Base-by-base conservation (phyloP, 2,888 invertebrate species). In the Cremastobaeus sp. region DNA sequence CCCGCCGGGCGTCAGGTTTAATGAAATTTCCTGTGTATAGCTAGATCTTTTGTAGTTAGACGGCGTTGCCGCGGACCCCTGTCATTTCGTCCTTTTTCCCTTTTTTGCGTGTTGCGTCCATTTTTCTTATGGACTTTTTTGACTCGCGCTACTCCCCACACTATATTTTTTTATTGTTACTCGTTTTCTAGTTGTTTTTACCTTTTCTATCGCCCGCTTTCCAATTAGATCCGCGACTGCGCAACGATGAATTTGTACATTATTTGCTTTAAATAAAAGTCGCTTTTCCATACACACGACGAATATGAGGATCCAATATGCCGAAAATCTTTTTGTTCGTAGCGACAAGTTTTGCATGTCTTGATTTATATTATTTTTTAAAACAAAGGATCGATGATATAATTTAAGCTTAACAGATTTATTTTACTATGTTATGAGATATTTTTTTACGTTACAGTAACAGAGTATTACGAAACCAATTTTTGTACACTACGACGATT, bases 11-110 rank as follows among this genome's bases (percentile, higher is more conserved):
- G 50, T 9, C 20, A 17, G 28, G 12, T 54, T 60, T 60, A 43
- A 71, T 66, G 66, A 75, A 75, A 68, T 75, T 71, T 37, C 55
- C 37, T 43, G 55, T 66, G 65, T 66, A 69, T 66, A 74, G 65
- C 32, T 70, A 70, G 50, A 74, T 62, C 21, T 59, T 69, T 69
- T 48, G 54, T 69, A 62, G 62, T 57, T 71, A 71, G 62, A 54
- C 48, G 50, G 54, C 69, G 60, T 50, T 60, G 32, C 39, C 60
- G 60, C 55, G 57, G 34, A 41, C 17, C 6, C 11, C 11, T 21
- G 12, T 11, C 21, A 11, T 41, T 6, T 32, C 6, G 14, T 14
- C 6, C 25, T 34, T 8, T n/a, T 9, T 12, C 39, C 35, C 1
- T 48, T 2, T 20, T 25, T 30, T 43, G 12, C 25, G 25, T 11